These are phyloP conservation scores for Cladorhizidae sp. DNA, from an alignment of 37 sponge, comb jelly and placozoan species.

Conservation along the genomic window DNA sequence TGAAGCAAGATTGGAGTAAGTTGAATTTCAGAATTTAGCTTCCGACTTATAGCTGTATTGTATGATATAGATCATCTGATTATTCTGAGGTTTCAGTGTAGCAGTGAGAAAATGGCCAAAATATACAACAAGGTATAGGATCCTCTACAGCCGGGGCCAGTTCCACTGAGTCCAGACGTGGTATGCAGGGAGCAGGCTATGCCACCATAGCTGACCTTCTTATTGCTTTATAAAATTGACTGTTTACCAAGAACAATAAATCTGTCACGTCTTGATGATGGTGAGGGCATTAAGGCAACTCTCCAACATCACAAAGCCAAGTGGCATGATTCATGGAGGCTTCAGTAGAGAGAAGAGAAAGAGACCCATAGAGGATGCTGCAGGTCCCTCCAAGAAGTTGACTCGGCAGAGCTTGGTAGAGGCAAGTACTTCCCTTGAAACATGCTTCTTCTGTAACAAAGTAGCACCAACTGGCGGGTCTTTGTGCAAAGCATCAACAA, in stretches of 20 bases:
- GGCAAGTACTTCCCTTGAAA: neutral
- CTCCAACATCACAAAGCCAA: neutral
- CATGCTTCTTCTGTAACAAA: neutral
- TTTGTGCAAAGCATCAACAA: slow-evolving; percentile 32
- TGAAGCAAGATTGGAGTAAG: too few species aligned
- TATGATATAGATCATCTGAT: too few species aligned
- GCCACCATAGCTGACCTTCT: too few species aligned
- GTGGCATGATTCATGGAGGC: neutral
- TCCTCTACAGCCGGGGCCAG: neutral
- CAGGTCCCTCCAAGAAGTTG: too few species aligned
- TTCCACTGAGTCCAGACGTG: too few species aligned
- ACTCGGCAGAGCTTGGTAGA: too few species aligned
- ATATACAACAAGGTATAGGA: slow-evolving; percentile 53
- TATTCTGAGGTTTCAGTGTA: too few species aligned
- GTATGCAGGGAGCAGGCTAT: too few species aligned
- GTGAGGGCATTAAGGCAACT: neutral
- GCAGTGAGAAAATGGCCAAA: slow-evolving; percentile 71
- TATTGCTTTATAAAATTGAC: neutral
- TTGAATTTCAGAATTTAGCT: too few species aligned
- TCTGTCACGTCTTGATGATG: too few species aligned
- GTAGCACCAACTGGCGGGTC: neutral
- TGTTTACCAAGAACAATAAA: neutral
- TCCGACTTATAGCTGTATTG: too few species aligned
- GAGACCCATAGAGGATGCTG: too few species aligned
- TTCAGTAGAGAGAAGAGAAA: neutral